Evolutionary conservation across 2,113 vertebrate species (phyloP), one percentile per base, ranked within the genome.

Genomic region (Gallinago media): DNA sequence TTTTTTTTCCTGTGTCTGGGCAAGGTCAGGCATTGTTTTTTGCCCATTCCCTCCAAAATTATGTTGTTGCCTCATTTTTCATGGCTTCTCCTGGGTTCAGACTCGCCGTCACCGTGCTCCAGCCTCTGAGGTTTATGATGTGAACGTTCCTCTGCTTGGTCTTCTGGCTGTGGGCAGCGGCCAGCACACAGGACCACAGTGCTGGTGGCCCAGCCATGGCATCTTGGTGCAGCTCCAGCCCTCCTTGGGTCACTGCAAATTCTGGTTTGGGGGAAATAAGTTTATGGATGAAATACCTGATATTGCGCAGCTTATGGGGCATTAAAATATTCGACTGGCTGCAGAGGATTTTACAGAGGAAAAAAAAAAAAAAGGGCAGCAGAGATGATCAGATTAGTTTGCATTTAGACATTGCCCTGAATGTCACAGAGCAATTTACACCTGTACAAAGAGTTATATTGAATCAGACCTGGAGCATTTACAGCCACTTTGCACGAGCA

Each of bases 391-490:
- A 84, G 73, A 74, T 95, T 81, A 85, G 49, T 73, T 89, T 89
- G 71, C 71, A 15, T 75, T 90, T 95, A 89, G 59, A 44, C 73
- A 16, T 52, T 47, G 79, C 83, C 65, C 79, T 77, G 85, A 92
- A 86, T 31, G 8, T 76, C 91, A 38, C 91, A 81, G 85, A 94
- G 72, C 94, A 95, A 97, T 96, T 97, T 96, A 91, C 96, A 96
- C 96, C 96, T 96, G 93, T 71, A 68, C 4, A 0, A 92, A 74
- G 65, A 92, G 56, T 92, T 95, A 42, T 74, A 52, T 89, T 50
- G 91, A 78, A 59, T 78, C 83, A 92, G 86, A 91, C 76, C 94
- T 15, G 89, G 86, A 89, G 89, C 93, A 25, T 96, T 97, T 96
- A 94, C 93, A 95, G 95, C 94, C 94, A 56, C 94, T 97, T 96